These are phyloP conservation scores for Elanus axillaris DNA, from an alignment of 2,113 vertebrate species.

Conservation along the genomic window DNA sequence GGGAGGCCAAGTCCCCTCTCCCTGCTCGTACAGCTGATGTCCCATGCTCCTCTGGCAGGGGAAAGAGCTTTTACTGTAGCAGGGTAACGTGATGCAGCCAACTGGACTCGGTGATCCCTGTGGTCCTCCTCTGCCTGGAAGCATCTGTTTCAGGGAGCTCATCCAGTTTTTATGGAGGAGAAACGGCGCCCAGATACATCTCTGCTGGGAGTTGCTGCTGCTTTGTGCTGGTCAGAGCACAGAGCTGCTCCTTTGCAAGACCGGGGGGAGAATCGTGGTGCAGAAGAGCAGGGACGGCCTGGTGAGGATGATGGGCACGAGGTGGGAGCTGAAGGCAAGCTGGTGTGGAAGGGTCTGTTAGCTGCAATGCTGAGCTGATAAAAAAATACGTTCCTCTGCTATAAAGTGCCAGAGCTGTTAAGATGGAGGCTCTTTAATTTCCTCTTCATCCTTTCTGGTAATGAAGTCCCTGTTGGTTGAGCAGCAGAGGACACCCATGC, in stretches of 20 bases:
- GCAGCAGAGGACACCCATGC: fast-evolving
- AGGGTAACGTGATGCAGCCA: neutral
- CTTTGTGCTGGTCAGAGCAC: neutral
- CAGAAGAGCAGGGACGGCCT: neutral
- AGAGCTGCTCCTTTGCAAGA: neutral
- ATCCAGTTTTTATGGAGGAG: neutral
- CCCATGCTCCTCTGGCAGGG: neutral
- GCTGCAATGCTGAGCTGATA: neutral
- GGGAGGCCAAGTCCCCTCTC: neutral
- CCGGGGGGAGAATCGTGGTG: fast-evolving
- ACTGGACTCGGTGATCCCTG: neutral
- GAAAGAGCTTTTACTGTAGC: neutral
- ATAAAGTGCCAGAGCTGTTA: neutral
- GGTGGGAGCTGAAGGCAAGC: neutral
- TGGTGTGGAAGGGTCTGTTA: neutral
- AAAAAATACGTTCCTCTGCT: neutral
- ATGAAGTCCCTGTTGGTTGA: neutral
- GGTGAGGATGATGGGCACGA: neutral
- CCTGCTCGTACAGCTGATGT: neutral
- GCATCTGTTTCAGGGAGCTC: neutral
- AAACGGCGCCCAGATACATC: neutral
- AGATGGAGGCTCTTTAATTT: neutral
- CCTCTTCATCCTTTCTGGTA: neutral
- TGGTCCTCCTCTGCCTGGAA: neutral
- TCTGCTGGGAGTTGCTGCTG: neutral